Conservation (phyloP, 2,888 invertebrate genomes). For the Pinctada fucata region DNA sequence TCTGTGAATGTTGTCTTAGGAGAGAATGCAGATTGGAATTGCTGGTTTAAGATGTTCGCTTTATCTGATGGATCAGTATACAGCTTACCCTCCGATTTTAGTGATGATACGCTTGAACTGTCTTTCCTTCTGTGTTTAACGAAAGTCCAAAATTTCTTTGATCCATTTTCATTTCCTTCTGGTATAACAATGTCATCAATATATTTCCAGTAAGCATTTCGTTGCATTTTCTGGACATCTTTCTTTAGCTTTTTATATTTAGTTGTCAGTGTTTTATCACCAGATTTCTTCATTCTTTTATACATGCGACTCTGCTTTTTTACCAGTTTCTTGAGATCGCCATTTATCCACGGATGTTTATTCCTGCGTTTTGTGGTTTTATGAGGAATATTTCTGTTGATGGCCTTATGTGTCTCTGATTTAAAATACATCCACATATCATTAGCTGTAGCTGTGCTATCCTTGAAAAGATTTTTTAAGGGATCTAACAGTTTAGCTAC, state of each 20-base stretch:
- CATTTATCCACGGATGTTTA: conserved; percentile 25
- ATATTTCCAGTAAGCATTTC: conserved; percentile 32
- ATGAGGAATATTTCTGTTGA: conserved; percentile 25
- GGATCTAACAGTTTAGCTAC: neutral
- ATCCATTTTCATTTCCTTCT: neutral
- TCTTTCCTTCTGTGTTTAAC: conserved; percentile 25
- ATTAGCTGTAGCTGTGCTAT: neutral
- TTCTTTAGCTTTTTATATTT: neutral
- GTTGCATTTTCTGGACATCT: neutral
- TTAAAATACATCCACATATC: conserved; percentile 27
- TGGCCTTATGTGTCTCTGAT: neutral
- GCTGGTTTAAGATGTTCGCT: conserved; percentile 1
- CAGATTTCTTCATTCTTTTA: conserved; percentile 4
- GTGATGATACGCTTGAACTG: conserved; percentile 9
- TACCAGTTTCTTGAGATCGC: neutral
- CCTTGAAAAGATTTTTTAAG: neutral
- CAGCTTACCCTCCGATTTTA: conserved; percentile 25
- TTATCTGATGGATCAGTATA: neutral
- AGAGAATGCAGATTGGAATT: conserved; percentile 8
- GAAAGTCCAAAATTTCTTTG: conserved; percentile 34
- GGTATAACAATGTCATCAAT: neutral
- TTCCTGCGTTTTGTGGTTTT: conserved; percentile 18
- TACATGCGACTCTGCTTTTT: conserved; percentile 3
- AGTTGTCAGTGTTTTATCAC: neutral
- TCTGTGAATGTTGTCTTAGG: neutral